phyloP scores from a whole-genome alignment of 2,113 vertebrate genomes.

The Formicarius rufipectus region DNA sequence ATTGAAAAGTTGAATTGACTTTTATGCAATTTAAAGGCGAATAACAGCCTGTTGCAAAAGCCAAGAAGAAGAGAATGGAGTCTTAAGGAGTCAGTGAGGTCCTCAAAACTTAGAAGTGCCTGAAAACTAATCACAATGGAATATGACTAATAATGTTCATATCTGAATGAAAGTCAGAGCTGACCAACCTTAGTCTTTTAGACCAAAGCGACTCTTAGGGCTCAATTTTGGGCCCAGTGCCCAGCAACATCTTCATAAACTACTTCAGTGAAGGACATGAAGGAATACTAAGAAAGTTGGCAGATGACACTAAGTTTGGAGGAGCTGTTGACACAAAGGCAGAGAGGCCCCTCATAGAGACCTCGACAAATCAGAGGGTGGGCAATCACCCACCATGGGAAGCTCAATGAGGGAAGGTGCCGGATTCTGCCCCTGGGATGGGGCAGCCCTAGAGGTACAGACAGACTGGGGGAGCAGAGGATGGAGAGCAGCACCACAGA shows the following conservation, averaged over 20 bases:
- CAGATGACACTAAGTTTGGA: rapidly evolving
- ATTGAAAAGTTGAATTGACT: not conserved
- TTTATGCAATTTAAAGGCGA: not conserved
- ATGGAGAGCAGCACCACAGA: rapidly evolving
- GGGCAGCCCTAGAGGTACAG: rapidly evolving
- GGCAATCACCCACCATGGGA: rapidly evolving
- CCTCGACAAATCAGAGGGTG: not conserved
- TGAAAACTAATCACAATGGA: not conserved
- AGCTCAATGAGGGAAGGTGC: no score
- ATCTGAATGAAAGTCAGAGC: not conserved
- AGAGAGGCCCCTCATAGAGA: not conserved
- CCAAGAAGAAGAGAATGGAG: not conserved
- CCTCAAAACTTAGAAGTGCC: not conserved
- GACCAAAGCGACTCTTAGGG: not conserved
- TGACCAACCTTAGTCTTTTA: not conserved
- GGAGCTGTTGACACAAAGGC: not conserved
- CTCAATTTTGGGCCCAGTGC: not conserved
- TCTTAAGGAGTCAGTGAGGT: not conserved
- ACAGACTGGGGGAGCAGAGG: not conserved
- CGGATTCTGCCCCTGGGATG: rapidly evolving
- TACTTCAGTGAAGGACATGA: rapidly evolving
- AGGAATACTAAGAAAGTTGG: not conserved
- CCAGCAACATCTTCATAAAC: not conserved
- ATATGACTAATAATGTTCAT: not conserved
- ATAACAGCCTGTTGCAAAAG: not conserved